Conservation (phyloP, 2,888 invertebrate species). For the Dugesia japonica region DNA sequence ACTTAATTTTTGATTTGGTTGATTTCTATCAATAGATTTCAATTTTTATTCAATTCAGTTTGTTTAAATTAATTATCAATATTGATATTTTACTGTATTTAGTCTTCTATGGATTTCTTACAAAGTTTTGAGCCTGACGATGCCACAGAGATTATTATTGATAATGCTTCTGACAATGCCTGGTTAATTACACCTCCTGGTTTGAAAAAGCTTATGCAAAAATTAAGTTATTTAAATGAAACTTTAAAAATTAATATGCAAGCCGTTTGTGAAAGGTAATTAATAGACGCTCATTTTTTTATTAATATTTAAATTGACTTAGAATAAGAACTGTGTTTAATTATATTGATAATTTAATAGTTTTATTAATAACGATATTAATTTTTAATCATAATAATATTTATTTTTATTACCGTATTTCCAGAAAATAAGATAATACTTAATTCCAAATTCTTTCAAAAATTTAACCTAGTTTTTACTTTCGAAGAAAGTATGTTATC, state of each 20-base stretch:
- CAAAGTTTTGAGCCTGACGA: conserved; percentile 20
- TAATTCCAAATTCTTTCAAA: too few species aligned
- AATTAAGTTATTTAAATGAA: neutral
- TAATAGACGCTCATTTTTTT: too few species aligned
- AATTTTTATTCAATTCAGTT: neutral
- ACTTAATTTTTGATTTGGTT: neutral
- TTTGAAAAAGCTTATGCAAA: neutral
- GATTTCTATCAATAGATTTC: neutral
- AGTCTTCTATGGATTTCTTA: conserved; percentile 17
- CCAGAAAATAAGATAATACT: too few species aligned
- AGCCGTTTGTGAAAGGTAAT: neutral
- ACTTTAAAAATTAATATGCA: neutral
- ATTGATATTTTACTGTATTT: neutral
- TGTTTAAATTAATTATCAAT: neutral
- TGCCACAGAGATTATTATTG: neutral
- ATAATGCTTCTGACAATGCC: conserved; percentile 8
- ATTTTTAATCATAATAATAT: too few species aligned
- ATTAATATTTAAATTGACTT: too few species aligned
- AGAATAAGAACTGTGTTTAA: too few species aligned
- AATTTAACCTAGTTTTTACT: too few species aligned
- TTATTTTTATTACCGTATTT: too few species aligned
- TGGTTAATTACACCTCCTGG: conserved; percentile 29
- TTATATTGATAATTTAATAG: too few species aligned
- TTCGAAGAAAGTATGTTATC: too few species aligned
- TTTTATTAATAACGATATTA: too few species aligned